These are phyloP conservation scores for Nematopogon swammerdamellus DNA, from an alignment of 2,888 invertebrate genomes.

Conservation along the genomic window DNA sequence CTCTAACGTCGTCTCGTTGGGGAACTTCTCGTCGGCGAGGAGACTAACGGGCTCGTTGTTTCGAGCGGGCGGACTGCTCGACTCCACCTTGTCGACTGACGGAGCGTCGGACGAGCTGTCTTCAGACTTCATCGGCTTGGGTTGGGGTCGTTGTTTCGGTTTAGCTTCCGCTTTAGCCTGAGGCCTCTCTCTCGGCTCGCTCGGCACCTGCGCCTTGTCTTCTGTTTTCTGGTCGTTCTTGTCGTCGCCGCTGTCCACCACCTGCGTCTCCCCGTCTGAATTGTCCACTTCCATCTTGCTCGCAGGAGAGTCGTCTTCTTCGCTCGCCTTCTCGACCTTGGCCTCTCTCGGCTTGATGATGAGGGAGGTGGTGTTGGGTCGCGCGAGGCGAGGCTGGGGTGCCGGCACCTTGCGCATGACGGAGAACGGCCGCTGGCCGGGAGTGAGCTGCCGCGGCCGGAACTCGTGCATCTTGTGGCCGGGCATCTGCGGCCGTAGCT, in stretches of 20 bases:
- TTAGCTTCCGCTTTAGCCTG: background rate
- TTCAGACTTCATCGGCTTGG: conserved; percentile 14
- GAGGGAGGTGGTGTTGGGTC: conserved; percentile 37
- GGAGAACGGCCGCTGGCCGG: conserved; percentile 23
- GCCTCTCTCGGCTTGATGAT: conserved; percentile 35
- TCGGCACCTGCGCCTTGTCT: background rate
- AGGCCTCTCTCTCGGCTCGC: background rate
- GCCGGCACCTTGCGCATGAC: conserved; percentile 31
- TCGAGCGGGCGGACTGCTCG: background rate
- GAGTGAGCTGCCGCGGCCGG: conserved; percentile 32
- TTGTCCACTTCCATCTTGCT: conserved; percentile 22
- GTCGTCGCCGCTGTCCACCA: conserved; percentile 43
- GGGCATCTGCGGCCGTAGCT: conserved; percentile 33
- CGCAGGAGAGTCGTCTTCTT: conserved; percentile 18
- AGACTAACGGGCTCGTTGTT: conserved; percentile 4
- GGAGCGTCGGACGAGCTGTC: conserved; percentile 14
- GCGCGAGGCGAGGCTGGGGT: conserved; percentile 24
- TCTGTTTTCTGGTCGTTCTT: conserved; percentile 11
- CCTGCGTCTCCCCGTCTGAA: conserved; percentile 39
- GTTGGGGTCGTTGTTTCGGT: background rate
- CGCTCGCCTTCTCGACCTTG: conserved; percentile 20
- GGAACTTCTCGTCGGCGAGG: conserved; percentile 10
- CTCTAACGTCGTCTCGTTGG: conserved; percentile 8
- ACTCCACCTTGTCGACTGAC: background rate
- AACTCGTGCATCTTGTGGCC: conserved; percentile 38